Conservation (phyloP, 1,140 invertebrate genomes). For the Zaprionus davidi region DNA sequence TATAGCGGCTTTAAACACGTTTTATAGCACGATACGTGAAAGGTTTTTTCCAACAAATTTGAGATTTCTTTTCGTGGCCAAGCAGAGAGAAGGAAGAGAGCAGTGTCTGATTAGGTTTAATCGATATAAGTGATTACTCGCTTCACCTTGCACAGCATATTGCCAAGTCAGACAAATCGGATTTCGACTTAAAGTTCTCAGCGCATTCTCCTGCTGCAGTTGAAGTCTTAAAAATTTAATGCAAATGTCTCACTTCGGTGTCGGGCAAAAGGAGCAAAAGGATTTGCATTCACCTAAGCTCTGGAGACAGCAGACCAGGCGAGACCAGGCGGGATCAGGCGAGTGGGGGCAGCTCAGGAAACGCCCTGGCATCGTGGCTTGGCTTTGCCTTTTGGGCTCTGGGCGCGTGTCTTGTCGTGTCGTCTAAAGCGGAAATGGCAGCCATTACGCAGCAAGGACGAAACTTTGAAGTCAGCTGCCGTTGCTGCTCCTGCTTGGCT, state of each 20-base stretch:
- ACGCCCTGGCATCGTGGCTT: slow-evolving; percentile 6
- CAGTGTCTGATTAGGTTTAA: background rate
- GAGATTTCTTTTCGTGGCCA: background rate
- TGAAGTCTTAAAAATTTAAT: slow-evolving; percentile 37
- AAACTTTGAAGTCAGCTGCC: slow-evolving; percentile 48
- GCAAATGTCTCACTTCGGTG: slow-evolving; percentile 51
- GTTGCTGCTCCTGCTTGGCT: slow-evolving; percentile 41
- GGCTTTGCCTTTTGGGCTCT: slow-evolving; percentile 15
- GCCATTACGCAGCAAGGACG: slow-evolving; percentile 55
- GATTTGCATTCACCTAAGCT: slow-evolving; percentile 61
- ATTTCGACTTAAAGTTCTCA: background rate
- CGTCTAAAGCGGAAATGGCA: slow-evolving; percentile 55
- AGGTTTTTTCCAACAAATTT: background rate
- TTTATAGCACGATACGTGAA: background rate
- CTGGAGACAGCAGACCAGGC: slow-evolving; percentile 32
- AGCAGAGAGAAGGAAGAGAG: background rate
- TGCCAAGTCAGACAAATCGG: background rate
- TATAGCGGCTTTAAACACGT: slow-evolving; percentile 15
- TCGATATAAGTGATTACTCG: background rate
- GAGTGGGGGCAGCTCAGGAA: background rate
- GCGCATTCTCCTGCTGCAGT: slow-evolving; percentile 6
- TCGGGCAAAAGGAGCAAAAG: slow-evolving; percentile 35
- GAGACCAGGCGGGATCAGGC: no score
- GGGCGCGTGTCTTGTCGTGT: slow-evolving; percentile 45
- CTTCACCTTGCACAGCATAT: background rate